phyloP scores from a whole-genome alignment of 1,140 invertebrate genomes.

The roundworm (Caenorhabditis elegans) region WBcel235 BX284604.4:6023501-6024000 shows the following conservation, averaged over 20 bases:
- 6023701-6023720: no score
- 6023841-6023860: background rate
- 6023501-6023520: background rate
- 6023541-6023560: slow-evolving; percentile 1
- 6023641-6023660: no score
- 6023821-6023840: background rate
- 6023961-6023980: no score
- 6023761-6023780: no score
- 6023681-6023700: no score
- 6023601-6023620: background rate
- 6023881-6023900: no score
- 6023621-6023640: background rate
- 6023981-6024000: no score
- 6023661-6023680: no score
- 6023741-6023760: no score
- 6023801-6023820: background rate
- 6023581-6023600: background rate
- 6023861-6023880: no score
- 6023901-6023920: background rate
- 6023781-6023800: background rate
- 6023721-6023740: no score
- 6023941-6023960: background rate
- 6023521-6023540: slow-evolving; percentile 15
- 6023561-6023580: slow-evolving; percentile 7
- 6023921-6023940: background rate